phyloP scores from a whole-genome alignment of 2,888 invertebrate genomes.

The Heliconius aoede region DNA sequence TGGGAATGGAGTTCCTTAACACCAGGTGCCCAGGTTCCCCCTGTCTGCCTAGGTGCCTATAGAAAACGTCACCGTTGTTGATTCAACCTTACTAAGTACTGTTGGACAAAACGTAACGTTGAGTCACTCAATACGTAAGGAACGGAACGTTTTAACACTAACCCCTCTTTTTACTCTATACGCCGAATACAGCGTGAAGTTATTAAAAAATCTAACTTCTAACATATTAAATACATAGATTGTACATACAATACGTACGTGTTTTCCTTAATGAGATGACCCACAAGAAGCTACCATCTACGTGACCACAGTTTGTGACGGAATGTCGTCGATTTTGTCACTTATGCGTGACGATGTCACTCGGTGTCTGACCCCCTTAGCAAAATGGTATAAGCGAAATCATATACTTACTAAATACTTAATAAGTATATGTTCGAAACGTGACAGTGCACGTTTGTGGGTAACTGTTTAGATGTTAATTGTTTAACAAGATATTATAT shows the following conservation, averaged over 20 bases:
- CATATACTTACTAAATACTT: background rate
- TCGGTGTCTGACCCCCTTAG: slow-evolving; percentile 40
- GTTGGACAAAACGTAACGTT: too few relatives aligned
- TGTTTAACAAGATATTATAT: too few relatives aligned
- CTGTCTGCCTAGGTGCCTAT: too few relatives aligned
- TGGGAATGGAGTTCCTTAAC: background rate
- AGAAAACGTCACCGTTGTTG: too few relatives aligned
- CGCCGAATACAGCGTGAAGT: background rate
- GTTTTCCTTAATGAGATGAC: slow-evolving; percentile 33
- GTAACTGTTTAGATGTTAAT: slow-evolving; percentile 13
- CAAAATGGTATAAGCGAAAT: slow-evolving; percentile 6
- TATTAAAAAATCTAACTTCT: background rate
- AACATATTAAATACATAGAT: too few relatives aligned
- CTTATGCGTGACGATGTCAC: slow-evolving; percentile 45
- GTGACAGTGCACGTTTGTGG: slow-evolving; percentile 1
- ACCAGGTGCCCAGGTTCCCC: background rate
- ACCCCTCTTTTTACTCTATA: background rate
- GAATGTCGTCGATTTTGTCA: slow-evolving; percentile 68
- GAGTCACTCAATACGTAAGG: too few relatives aligned
- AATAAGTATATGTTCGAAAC: slow-evolving; percentile 21
- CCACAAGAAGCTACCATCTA: slow-evolving; percentile 59
- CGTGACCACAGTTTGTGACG: slow-evolving; percentile 71
- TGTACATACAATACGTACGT: slow-evolving; percentile 8
- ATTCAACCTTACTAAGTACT: too few relatives aligned
- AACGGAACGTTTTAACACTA: too few relatives aligned